These are phyloP conservation scores for Zaprionus nigranus DNA, from an alignment of 1,140 invertebrate genomes.

Conservation along the genomic window DNA sequence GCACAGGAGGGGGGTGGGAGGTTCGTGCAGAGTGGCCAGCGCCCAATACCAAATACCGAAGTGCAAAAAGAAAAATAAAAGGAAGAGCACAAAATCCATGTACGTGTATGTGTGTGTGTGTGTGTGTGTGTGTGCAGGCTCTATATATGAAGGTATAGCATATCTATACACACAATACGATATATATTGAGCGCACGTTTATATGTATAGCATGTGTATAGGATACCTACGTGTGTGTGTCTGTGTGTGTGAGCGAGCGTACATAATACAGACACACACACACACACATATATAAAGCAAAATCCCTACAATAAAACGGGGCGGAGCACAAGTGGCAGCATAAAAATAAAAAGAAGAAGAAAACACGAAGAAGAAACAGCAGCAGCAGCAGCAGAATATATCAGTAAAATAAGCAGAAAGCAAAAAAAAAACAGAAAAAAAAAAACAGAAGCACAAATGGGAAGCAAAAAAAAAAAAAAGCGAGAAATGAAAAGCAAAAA, in stretches of 20 bases:
- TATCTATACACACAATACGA: conserved; percentile 56
- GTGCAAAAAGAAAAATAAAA: conserved; percentile 20
- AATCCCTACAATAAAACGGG: conserved; percentile 81
- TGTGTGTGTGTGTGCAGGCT: conserved; percentile 31
- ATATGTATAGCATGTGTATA: conserved; percentile 45
- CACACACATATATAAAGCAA: conserved; percentile 53
- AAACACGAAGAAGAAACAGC: conserved; percentile 26
- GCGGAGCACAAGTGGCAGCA: conserved; percentile 77
- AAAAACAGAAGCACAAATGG: conserved; percentile 32
- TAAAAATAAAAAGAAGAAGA: conserved; percentile 42
- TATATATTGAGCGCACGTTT: conserved; percentile 51
- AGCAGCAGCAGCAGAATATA: conserved; percentile 16
- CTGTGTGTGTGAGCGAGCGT: conserved; percentile 7
- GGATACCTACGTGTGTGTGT: conserved; percentile 16
- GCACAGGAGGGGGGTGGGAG: background rate
- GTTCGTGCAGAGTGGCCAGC: conserved; percentile 51
- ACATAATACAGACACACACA: conserved; percentile 24
- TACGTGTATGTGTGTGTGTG: conserved; percentile 44
- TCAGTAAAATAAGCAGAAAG: conserved; percentile 38
- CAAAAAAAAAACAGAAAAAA: conserved; percentile 38
- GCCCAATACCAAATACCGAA: conserved; percentile 58
- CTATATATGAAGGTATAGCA: conserved; percentile 22
- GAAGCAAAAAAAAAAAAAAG: conserved; percentile 31
- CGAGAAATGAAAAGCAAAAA: conserved; percentile 73
- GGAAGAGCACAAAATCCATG: conserved; percentile 20